A percentile compares a stretch with the other conserved stretches of the same genome.
Evolutionary conservation across 2,888 invertebrate genomes (phyloP).

Genomic region (Diogma glabrata): DNA sequence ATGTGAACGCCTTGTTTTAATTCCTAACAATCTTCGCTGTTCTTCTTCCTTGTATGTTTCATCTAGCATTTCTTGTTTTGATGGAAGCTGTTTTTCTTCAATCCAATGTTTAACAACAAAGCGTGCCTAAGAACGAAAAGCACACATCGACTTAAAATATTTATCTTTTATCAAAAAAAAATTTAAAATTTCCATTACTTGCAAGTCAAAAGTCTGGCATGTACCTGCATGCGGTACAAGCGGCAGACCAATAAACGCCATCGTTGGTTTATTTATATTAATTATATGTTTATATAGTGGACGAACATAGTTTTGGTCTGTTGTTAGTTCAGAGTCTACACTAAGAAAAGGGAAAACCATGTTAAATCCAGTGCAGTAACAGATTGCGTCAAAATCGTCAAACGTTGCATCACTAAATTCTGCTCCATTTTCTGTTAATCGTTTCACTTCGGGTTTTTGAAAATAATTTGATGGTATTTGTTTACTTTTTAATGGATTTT

Average conservation of each 20-base stretch:
- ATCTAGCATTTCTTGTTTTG: conserved; percentile 47
- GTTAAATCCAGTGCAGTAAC: conserved; percentile 65
- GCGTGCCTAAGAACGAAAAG: too few species aligned
- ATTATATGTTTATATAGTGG: conserved; percentile 80
- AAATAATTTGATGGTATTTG: conserved; percentile 53
- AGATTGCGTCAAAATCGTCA: conserved; percentile 52
- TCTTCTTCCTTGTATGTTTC: conserved; percentile 48
- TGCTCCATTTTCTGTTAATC: conserved; percentile 41
- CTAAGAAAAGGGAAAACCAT: conserved; percentile 66
- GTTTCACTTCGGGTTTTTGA: conserved; percentile 50
- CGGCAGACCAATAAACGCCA: conserved; percentile 74
- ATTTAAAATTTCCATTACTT: too few species aligned
- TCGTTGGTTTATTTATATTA: conserved; percentile 63
- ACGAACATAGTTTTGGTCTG: conserved; percentile 66
- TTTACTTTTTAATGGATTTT: conserved; percentile 43
- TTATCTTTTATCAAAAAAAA: too few species aligned
- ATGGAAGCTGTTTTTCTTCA: conserved; percentile 49
- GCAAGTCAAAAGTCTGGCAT: conserved; percentile 72
- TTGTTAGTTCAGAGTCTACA: conserved; percentile 51
- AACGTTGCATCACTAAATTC: conserved; percentile 51
- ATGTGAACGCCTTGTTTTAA: conserved; percentile 62
- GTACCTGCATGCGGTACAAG: conserved; percentile 71
- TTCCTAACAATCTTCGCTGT: conserved; percentile 48
- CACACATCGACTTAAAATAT: too few species aligned
- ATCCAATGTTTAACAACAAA: conserved; percentile 54